Evolutionary conservation across 2,888 invertebrate species (phyloP).

Genomic region (Erannis defoliaria): DNA sequence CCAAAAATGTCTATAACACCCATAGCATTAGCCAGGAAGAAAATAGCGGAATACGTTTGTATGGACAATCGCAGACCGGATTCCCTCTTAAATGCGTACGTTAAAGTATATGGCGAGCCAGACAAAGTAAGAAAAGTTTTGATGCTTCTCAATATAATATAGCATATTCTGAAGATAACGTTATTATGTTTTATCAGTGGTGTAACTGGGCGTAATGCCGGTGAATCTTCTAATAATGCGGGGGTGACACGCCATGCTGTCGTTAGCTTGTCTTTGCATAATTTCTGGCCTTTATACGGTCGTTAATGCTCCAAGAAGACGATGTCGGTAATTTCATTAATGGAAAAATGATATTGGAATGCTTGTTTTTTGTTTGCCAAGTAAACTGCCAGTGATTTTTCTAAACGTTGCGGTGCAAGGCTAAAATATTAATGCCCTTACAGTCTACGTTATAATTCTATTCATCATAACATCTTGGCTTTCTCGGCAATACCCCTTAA

Average conservation of each 20-base stretch:
- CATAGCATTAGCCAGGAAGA: too few relatives aligned
- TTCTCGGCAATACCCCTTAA: too few relatives aligned
- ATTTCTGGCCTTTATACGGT: conserved; percentile 15
- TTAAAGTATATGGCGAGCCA: too few relatives aligned
- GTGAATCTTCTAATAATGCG: conserved; percentile 20
- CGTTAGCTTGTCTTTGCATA: conserved; percentile 27
- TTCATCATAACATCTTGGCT: too few relatives aligned
- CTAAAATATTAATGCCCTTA: neutral
- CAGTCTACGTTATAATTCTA: neutral
- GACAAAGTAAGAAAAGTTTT: neutral
- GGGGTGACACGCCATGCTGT: conserved; percentile 20
- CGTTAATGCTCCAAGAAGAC: conserved; percentile 15
- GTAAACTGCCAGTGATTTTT: neutral
- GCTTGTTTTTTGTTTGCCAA: neutral
- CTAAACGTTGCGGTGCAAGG: neutral
- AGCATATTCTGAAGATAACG: neutral
- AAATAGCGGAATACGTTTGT: too few relatives aligned
- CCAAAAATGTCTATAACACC: too few relatives aligned
- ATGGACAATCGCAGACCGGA: too few relatives aligned
- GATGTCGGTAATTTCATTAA: conserved; percentile 4
- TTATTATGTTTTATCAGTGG: conserved; percentile 3
- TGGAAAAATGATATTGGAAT: conserved; percentile 3
- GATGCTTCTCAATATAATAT: neutral
- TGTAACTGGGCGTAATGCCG: conserved; percentile 10
- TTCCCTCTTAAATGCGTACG: too few relatives aligned